A percentile compares a stretch with the other conserved stretches of the same genome.
Conservation (phyloP, 2,888 invertebrate species). For the Idaea dimidiata region DNA sequence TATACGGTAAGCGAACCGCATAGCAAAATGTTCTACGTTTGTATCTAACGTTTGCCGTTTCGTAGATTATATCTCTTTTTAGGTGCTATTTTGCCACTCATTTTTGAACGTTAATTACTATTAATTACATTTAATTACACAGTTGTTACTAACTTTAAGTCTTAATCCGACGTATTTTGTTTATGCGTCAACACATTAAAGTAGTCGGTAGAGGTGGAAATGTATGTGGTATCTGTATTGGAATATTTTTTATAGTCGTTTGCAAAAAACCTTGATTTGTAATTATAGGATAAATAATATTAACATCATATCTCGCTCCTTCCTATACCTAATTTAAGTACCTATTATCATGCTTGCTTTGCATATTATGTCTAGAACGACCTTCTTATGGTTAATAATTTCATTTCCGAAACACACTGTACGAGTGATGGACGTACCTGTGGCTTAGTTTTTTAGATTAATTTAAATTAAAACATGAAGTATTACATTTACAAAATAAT, state of each 20-base stretch:
- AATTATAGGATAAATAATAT: background rate
- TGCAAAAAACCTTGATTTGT: background rate
- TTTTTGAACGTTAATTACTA: slow-evolving; percentile 32
- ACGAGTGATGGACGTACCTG: no score
- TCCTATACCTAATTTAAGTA: background rate
- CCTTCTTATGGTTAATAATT: no score
- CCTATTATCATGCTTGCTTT: background rate
- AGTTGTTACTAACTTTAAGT: slow-evolving; percentile 22
- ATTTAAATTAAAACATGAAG: no score
- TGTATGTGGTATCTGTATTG: background rate
- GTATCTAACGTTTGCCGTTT: slow-evolving; percentile 45
- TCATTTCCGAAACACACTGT: no score
- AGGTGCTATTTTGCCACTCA: slow-evolving; percentile 38
- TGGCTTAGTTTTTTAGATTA: no score
- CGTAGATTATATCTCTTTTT: slow-evolving; percentile 42
- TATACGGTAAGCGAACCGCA: slow-evolving; percentile 36
- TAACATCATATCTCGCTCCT: background rate
- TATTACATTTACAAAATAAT: no score
- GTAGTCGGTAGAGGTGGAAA: background rate
- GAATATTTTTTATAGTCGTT: background rate
- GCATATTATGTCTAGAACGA: no score
- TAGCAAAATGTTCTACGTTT: slow-evolving; percentile 39
- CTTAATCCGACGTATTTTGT: slow-evolving; percentile 13
- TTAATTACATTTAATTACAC: slow-evolving; percentile 27
- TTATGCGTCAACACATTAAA: slow-evolving; percentile 1